Evolutionary conservation across 2,797 vertebrate genomes (phyloP).

Genomic region (Lutjanus campechanus): DNA sequence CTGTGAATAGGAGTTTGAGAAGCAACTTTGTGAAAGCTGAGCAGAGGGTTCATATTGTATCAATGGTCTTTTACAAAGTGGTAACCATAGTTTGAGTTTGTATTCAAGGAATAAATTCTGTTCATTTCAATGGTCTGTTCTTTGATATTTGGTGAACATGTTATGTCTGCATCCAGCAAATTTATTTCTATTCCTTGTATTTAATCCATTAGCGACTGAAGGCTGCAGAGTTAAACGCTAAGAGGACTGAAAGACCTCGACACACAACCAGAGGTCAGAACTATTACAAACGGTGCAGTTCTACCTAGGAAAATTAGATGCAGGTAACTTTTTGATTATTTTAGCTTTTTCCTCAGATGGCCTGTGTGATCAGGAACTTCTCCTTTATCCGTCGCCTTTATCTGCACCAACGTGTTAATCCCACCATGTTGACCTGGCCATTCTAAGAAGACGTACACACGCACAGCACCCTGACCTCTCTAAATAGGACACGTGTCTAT

Average conservation of each 20-base stretch:
- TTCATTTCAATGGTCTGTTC: slow-evolving; percentile 2
- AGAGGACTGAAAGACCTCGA: slow-evolving; percentile 18
- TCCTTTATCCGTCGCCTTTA: slow-evolving; percentile 47
- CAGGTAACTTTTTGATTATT: slow-evolving; percentile 26
- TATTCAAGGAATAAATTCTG: background rate
- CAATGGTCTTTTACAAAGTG: slow-evolving; percentile 24
- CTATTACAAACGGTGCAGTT: background rate
- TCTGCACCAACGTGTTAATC: slow-evolving; percentile 75
- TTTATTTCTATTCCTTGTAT: slow-evolving; percentile 1
- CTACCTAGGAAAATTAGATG: background rate
- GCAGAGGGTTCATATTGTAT: slow-evolving; percentile 31
- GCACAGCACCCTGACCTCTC: slow-evolving; percentile 87
- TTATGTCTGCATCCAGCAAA: background rate
- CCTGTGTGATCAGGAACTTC: slow-evolving; percentile 27
- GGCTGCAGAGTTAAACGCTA: slow-evolving; percentile 26
- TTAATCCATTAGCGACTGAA: slow-evolving; percentile 20
- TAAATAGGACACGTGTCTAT: slow-evolving; percentile 93
- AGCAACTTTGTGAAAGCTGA: slow-evolving; percentile 28
- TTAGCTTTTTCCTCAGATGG: slow-evolving; percentile 24
- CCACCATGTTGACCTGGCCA: slow-evolving; percentile 75
- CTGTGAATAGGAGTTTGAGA: slow-evolving; percentile 33
- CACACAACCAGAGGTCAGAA: slow-evolving; percentile 15
- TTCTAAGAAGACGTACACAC: slow-evolving; percentile 68
- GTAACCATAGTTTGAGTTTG: slow-evolving; percentile 21
- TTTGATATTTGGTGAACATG: slow-evolving; percentile 17